Base-by-base conservation (phyloP, 2,113 vertebrate species). In the Hyperopisus bebe region DNA sequence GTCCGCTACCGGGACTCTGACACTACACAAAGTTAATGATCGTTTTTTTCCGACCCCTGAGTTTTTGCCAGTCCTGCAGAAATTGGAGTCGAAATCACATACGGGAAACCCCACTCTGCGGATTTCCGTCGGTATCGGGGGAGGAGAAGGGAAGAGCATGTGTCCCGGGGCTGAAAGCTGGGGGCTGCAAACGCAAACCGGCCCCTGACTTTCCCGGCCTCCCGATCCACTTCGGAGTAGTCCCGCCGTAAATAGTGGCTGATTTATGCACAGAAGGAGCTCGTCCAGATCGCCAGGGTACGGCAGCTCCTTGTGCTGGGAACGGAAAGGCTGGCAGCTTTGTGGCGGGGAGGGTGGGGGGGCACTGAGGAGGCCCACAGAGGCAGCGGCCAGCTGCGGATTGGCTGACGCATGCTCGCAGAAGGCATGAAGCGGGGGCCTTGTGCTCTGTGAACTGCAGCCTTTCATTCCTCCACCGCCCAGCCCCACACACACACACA, bases 61-160 rank as follows among this genome's bases (percentile, higher is more conserved):
- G 24, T 90, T 88, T 90, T 80, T 88, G 91, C 85, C 91, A 91
- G 89, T 91, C 91, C 90, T 92, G 90, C 91, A 91, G 90, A 90
- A 91, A 89, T 85, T 83, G 24, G 39, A 66, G 89, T 88, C 92
- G 90, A 93, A 90, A 85, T n/a, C 24, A n/a, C 58, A 27, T 10
- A n/a, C 24, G 9, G 62, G 62, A 31, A 70, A 70, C 62, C n/a
- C 62, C 62, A 66, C n/a, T 66, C 62, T n/a, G 10, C 27, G 10
- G n/a, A 27, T 11, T 27, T 66, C 58, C n/a, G 2, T 66, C 7
- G 3, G 58, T 27, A 10, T 27, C 3, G 31, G 74, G 39, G 74
- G 27, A 80, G 31, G 39, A 83, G 11, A 31, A 13, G 80, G 27
- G 35, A 17, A 21, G 24, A 8, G 50, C 8, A 6, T 11, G 50